Evolutionary conservation across 2,797 vertebrate species (phyloP).

Genomic region (Lagothrix lagotricha): DNA sequence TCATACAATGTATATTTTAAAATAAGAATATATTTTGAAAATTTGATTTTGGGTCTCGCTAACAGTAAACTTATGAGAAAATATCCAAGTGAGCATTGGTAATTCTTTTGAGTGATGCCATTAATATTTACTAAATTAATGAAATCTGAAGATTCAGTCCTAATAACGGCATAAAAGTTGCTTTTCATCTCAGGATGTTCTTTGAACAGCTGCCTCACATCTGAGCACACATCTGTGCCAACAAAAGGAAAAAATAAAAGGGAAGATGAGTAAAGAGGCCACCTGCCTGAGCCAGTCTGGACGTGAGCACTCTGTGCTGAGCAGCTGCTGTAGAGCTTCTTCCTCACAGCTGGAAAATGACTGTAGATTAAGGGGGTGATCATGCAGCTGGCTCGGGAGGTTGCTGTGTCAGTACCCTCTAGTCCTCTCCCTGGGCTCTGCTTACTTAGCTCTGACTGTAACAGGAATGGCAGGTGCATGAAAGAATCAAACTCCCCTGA

Average conservation of each 20-base stretch:
- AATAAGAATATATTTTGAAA: neutral
- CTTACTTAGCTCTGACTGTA: neutral
- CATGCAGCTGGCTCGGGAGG: neutral
- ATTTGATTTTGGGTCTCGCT: neutral
- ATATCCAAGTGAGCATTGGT: neutral
- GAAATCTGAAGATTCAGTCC: conserved; percentile 47
- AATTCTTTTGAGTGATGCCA: neutral
- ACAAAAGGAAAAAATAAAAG: conserved; percentile 11
- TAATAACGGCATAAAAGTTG: conserved; percentile 11
- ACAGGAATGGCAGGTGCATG: neutral
- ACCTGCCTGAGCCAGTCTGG: neutral
- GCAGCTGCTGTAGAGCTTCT: neutral
- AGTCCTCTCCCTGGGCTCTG: neutral
- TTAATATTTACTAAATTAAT: conserved; percentile 55
- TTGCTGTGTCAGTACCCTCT: neutral
- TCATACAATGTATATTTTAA: conserved; percentile 31
- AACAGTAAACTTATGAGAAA: conserved; percentile 10
- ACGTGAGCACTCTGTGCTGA: neutral
- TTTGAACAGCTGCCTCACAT: conserved; percentile 58
- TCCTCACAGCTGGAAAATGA: neutral
- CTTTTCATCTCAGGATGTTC: neutral
- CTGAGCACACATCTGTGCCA: conserved; percentile 4
- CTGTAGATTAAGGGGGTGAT: neutral
- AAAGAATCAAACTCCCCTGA: neutral
- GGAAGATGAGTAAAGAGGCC: conserved; percentile 1